phyloP scores from a whole-genome alignment of 2,113 vertebrate species.

The Alces alces region DNA sequence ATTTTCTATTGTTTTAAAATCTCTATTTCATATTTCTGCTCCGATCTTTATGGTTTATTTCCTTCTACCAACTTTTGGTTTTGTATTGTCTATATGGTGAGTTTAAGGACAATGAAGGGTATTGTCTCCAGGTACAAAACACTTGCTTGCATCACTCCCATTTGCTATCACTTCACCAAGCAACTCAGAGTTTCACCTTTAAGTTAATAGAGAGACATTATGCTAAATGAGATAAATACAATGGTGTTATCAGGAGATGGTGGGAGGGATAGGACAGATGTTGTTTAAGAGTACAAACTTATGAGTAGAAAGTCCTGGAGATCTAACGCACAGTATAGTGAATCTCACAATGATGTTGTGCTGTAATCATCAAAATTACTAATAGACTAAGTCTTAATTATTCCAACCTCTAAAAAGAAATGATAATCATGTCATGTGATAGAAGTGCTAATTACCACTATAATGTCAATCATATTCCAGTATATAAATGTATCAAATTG shows the following conservation, averaged over 20 bases:
- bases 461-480: neutral
- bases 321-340: neutral
- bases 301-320: neutral
- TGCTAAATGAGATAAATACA: neutral
- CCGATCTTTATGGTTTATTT: neutral
- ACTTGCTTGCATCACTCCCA: neutral
- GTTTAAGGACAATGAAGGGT: neutral
- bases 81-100: neutral
- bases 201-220: neutral
- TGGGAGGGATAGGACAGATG: neutral
- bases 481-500: neutral
- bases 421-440: neutral
- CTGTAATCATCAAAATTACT: neutral
- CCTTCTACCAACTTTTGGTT: neutral
- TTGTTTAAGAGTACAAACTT: neutral
- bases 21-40: neutral
- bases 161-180: neutral
- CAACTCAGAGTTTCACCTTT: neutral
- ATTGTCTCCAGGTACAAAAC: neutral
- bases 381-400: neutral
- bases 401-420: neutral
- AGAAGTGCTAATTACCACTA: neutral
- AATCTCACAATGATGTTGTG: neutral
- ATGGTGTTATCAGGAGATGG: neutral
- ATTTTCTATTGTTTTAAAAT: neutral